Evolutionary conservation across 1,140 invertebrate genomes (phyloP).

Genomic region (Drosophila sp.): DNA sequence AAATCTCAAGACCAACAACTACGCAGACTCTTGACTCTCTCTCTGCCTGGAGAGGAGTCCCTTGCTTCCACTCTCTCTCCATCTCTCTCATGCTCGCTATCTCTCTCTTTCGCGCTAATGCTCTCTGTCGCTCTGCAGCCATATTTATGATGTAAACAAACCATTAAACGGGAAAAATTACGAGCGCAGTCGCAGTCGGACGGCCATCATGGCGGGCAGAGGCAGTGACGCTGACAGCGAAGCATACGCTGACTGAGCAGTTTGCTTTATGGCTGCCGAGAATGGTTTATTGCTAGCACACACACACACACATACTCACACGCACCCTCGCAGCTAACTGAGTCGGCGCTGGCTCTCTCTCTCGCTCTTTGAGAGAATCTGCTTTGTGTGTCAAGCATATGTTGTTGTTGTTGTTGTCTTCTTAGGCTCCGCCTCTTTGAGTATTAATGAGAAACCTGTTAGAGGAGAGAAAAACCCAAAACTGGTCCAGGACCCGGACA

Average conservation of each 20-base stretch:
- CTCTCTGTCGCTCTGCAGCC: constrained; percentile 59
- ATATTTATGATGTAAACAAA: constrained; percentile 83
- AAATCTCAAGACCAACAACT: constrained; percentile 21
- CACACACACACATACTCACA: constrained; percentile 22
- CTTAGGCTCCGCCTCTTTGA: constrained; percentile 65
- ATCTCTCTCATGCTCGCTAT: constrained; percentile 17
- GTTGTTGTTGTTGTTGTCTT: constrained; percentile 52
- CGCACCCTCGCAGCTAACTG: constrained; percentile 14
- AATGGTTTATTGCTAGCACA: constrained; percentile 78
- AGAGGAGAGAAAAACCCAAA: constrained; percentile 54
- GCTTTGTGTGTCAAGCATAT: constrained; percentile 71
- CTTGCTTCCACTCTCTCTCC: constrained; percentile 21
- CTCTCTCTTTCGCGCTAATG: constrained; percentile 27
- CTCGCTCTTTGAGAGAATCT: constrained; percentile 52
- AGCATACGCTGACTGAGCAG: constrained; percentile 12
- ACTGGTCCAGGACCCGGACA: constrained; percentile 51
- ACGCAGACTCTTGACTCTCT: constrained; percentile 53
- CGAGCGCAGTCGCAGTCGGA: constrained; percentile 74
- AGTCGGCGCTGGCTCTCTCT: constrained; percentile 53
- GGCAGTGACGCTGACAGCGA: constrained; percentile 26
- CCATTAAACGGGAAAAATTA: constrained; percentile 81
- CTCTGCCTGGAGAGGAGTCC: constrained; percentile 32
- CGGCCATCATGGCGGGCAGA: constrained; percentile 59
- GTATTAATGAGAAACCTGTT: constrained; percentile 81
- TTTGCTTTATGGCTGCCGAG: constrained; percentile 79